Evolutionary conservation across 2,888 invertebrate genomes (phyloP).

Genomic region (Biston betularia): DNA sequence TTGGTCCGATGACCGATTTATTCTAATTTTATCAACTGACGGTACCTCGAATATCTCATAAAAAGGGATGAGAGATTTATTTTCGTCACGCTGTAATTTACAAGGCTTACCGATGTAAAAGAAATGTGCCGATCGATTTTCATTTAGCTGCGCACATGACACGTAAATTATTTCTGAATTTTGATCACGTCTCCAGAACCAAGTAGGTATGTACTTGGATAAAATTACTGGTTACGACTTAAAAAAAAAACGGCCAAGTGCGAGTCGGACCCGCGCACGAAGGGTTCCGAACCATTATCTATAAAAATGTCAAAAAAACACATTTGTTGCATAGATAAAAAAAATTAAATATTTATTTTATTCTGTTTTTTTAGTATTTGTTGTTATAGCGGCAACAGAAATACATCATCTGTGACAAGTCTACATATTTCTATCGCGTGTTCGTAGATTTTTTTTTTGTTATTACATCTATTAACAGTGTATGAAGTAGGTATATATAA

Average conservation of each 20-base stretch:
- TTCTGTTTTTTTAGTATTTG: too few species aligned
- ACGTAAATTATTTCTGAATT: not conserved
- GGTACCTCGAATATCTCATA: not conserved
- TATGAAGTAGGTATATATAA: not conserved
- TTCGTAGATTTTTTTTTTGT: conserved; percentile 1
- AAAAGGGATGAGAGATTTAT: not conserved
- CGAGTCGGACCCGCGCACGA: too few species aligned
- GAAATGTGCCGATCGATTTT: conserved; percentile 7
- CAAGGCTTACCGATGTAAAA: not conserved
- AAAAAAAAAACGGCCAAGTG: too few species aligned
- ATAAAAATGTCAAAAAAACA: too few species aligned
- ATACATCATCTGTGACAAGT: too few species aligned
- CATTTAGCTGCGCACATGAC: not conserved
- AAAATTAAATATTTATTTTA: too few species aligned
- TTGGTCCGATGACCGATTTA: not conserved
- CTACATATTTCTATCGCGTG: conserved; percentile 17
- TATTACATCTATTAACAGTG: conserved; percentile 7
- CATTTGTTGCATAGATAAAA: too few species aligned
- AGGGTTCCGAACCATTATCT: too few species aligned
- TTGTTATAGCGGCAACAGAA: too few species aligned
- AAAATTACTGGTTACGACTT: not conserved
- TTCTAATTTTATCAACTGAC: not conserved
- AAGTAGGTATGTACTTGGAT: too few species aligned
- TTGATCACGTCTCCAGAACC: conserved; percentile 8
- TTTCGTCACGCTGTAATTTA: conserved; percentile 9